Evolutionary conservation across 2,113 vertebrate species (phyloP).

Genomic region (Hippotragus niger): DNA sequence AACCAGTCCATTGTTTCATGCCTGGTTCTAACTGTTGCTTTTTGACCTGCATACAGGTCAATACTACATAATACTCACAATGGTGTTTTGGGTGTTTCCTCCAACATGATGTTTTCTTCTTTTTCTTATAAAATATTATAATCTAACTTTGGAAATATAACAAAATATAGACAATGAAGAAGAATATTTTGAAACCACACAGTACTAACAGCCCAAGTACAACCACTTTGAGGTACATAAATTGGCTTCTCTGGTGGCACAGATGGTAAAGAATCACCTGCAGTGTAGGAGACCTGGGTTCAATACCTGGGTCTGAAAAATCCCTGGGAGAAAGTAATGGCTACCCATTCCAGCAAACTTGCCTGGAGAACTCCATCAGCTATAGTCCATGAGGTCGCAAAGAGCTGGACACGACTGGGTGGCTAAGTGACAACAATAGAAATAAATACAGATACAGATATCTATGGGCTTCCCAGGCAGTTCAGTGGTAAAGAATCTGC

Average conservation of each 20-base stretch:
- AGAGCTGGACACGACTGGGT: background rate
- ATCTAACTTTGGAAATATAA: background rate
- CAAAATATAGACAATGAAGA: background rate
- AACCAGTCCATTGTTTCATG: background rate
- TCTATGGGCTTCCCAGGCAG: background rate
- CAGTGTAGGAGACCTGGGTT: background rate
- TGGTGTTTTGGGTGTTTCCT: background rate
- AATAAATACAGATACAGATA: background rate
- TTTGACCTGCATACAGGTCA: background rate
- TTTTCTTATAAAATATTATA: background rate
- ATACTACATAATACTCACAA: background rate
- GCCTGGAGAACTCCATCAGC: background rate
- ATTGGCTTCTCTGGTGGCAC: background rate
- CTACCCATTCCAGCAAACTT: background rate
- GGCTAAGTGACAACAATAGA: background rate
- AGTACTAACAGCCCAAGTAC: background rate
- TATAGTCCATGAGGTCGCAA: background rate
- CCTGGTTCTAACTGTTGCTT: background rate
- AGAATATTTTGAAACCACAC: background rate
- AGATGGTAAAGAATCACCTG: background rate
- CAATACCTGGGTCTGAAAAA: background rate
- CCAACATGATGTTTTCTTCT: background rate
- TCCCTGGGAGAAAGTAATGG: background rate
- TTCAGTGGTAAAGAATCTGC: background rate
- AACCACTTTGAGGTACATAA: background rate